Base-by-base conservation (phyloP, 2,888 invertebrate species). In the Andricus curvator region DNA sequence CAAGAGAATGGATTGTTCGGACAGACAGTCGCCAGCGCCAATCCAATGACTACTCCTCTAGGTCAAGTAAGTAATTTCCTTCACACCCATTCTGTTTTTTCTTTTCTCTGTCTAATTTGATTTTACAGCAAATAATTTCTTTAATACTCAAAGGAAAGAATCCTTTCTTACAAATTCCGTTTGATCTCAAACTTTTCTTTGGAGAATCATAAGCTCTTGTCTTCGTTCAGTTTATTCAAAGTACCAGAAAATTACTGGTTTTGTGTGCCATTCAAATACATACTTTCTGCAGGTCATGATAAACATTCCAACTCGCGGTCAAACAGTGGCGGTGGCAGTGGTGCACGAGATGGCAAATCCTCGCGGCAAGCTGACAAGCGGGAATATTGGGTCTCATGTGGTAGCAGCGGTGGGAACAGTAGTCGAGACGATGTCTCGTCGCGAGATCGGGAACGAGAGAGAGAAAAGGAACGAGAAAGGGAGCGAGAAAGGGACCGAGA, bases 1-100 rank as follows among this genome's bases (percentile, higher is more conserved):
- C 99, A 88, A 96, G 97, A 93, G 99, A 99, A 93, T 99, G 98
- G 98, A 95, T 96, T 85, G 96, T 96, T 88, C 94, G 96, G 84
- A 90, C 91, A 79, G 92, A 93, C 85, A 92, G 89, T 89, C 91
- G 92, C 85, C 92, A 92, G 79, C 92, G 92, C 83, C 92, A 92
- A 87, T 91, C 92, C 84, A 93, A 92, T 87, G 92, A 92, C 86
- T 93, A 93, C 86, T 93, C 92, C 86, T 92, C 92, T 88, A 92
- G 93, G 90, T 92, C 92, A 91, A 92, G 93, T 93, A 87, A 89
- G 92, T 91, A 60, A 29, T 29, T 29, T 77, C 20, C 17, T 62
- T 70, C 37, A 37, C n/a, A 25, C 29, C 65, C 15, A 25, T 33
- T 65, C 70, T 60, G 65, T 77, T 25, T 44, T 65, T 25, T 76